Evolutionary conservation across 2,888 invertebrate species (phyloP).

Genomic region (Amblyjoppa fuscipennis): DNA sequence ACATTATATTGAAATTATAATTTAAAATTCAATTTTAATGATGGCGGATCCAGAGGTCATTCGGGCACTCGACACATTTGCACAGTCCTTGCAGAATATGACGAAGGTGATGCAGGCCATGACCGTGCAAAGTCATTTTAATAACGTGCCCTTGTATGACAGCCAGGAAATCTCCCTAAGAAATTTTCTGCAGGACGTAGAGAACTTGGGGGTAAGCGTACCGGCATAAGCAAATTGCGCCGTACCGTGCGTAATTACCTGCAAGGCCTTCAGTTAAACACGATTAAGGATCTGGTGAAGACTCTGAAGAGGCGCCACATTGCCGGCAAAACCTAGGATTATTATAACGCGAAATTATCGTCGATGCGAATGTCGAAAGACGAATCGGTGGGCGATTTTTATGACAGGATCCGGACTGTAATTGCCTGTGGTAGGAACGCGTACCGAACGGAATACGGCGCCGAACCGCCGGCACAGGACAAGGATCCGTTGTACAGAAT

Average conservation of each 20-base stretch:
- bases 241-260: conserved; percentile 2
- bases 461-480: background rate
- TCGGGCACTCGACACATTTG: no score
- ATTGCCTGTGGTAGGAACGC: background rate
- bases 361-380: background rate
- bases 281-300: conserved; percentile 1
- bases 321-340: background rate
- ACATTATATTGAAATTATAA: no score
- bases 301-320: background rate
- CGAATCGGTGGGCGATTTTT: conserved; percentile 18
- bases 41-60: no score
- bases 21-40: no score
- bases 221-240: background rate
- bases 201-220: no score
- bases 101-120: background rate
- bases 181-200: no score
- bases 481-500: background rate
- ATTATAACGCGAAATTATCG: background rate
- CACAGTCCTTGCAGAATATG: background rate
- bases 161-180: background rate
- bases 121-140: background rate
- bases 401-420: background rate
- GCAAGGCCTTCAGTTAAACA: background rate
- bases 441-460: background rate
- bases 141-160: background rate